Percentiles rank a stretch among this genome's conserved stretches.
phyloP scores from a whole-genome alignment of 1,140 invertebrate species.

The Brachionus sp. region DNA sequence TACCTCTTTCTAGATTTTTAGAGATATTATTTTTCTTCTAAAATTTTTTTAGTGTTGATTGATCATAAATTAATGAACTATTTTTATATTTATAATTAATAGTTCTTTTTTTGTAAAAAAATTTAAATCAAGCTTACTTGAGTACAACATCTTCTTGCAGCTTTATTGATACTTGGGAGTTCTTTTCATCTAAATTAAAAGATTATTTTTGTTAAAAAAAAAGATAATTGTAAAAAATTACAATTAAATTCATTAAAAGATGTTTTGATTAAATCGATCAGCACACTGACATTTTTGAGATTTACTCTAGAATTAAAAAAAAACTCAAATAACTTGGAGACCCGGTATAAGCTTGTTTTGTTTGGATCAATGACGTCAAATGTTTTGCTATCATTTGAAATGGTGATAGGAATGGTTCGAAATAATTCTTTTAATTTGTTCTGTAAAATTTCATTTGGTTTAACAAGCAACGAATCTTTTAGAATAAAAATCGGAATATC shows the following conservation, averaged over 20 bases:
- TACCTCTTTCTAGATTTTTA: too few relatives aligned
- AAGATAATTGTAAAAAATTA: background rate
- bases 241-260: conserved; percentile 18
- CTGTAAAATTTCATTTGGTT: background rate
- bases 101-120: too few relatives aligned
- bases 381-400: background rate
- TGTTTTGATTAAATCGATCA: conserved; percentile 11
- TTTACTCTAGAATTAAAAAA: conserved; percentile 10
- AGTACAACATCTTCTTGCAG: conserved; percentile 23
- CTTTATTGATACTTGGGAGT: conserved; percentile 25
- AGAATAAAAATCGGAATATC: background rate
- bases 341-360: background rate
- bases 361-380: conserved; percentile 1
- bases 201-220: background rate
- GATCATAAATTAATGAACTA: background rate
- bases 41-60: too few relatives aligned
- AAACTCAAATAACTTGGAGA: background rate
- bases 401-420: background rate
- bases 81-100: background rate
- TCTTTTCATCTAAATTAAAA: background rate
- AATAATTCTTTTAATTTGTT: background rate
- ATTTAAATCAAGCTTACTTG: background rate
- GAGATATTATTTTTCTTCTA: too few relatives aligned
- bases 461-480: background rate
- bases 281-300: conserved; percentile 9